phyloP scores from a whole-genome alignment of 2,113 vertebrate genomes.

The Xenus cinereus region DNA sequence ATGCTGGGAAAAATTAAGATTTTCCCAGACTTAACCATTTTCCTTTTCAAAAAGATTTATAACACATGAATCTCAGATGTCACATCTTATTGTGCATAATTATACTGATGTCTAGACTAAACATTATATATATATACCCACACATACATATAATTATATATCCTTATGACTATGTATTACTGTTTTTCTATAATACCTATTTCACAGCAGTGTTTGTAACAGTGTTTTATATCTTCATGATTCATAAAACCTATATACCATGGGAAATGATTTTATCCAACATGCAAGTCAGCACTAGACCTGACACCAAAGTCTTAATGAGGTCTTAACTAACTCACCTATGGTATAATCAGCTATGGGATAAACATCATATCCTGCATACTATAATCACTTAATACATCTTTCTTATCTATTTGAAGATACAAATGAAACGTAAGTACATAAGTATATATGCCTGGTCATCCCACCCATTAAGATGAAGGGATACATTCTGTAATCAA shows the following conservation, averaged over 20 bases:
- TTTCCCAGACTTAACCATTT: constrained; percentile 62
- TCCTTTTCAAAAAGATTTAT: constrained; percentile 59
- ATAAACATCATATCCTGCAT: constrained; percentile 53
- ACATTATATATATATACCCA: constrained; percentile 67
- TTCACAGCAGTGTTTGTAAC: constrained; percentile 4
- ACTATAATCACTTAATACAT: constrained; percentile 27
- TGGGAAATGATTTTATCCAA: constrained; percentile 66
- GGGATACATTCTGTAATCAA: constrained; percentile 25
- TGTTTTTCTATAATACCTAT: constrained; percentile 53
- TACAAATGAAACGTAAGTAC: constrained; percentile 30
- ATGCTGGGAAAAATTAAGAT: constrained; percentile 39
- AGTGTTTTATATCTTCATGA: constrained; percentile 53
- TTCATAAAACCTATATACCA: constrained; percentile 63
- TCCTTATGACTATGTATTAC: constrained; percentile 66
- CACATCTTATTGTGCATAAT: constrained; percentile 69
- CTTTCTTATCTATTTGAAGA: constrained; percentile 60
- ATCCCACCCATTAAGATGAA: constrained; percentile 67
- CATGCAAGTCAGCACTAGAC: constrained; percentile 63
- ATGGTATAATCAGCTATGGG: constrained; percentile 51
- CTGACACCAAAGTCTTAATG: constrained; percentile 55
- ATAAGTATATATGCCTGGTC: constrained; percentile 34
- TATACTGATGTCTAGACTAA: constrained; percentile 68
- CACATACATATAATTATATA: constrained; percentile 63
- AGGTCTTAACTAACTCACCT: constrained; percentile 63
- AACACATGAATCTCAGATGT: constrained; percentile 68